These are phyloP conservation scores for Rachycentron canadum DNA, from an alignment of 2,797 vertebrate genomes.

Conservation along the genomic window DNA sequence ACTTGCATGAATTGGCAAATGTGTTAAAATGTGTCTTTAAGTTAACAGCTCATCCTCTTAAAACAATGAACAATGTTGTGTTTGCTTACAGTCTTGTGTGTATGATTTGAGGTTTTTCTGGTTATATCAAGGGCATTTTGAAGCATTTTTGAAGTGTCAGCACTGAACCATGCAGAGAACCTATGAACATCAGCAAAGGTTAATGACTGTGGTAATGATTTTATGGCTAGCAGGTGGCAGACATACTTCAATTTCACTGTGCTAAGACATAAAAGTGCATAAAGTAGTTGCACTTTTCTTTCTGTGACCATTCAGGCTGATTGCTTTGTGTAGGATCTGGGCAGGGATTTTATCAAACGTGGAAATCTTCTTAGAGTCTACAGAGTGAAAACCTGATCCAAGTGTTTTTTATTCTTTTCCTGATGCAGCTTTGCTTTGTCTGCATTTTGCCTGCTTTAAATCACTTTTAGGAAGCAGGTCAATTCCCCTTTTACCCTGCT, in stretches of 20 bases:
- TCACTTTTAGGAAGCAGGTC: slow-evolving; percentile 40
- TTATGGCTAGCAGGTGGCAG: neutral
- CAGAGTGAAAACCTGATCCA: slow-evolving; percentile 27
- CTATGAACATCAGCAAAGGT: neutral
- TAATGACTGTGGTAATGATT: neutral
- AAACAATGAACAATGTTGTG: neutral
- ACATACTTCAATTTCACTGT: neutral
- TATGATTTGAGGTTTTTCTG: neutral
- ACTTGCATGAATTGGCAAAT: slow-evolving; percentile 14
- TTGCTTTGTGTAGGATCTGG: slow-evolving; percentile 19
- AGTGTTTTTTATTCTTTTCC: neutral
- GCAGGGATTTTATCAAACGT: slow-evolving; percentile 16
- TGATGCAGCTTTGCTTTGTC: slow-evolving; percentile 38
- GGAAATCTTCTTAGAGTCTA: slow-evolving; percentile 15
- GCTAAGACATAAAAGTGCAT: slow-evolving; percentile 7
- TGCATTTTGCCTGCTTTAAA: slow-evolving; percentile 36
- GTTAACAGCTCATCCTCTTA: neutral
- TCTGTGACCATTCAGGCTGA: slow-evolving; percentile 7
- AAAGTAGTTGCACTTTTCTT: slow-evolving; percentile 9
- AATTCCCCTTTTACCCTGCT: slow-evolving; percentile 23
- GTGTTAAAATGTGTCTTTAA: slow-evolving; percentile 15
- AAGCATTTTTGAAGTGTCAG: neutral
- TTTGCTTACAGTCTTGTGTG: neutral
- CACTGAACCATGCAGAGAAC: neutral
- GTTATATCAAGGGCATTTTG: neutral